Base-by-base conservation (phyloP, 2,888 invertebrate species). In the Meiosimyza decipiens region DNA sequence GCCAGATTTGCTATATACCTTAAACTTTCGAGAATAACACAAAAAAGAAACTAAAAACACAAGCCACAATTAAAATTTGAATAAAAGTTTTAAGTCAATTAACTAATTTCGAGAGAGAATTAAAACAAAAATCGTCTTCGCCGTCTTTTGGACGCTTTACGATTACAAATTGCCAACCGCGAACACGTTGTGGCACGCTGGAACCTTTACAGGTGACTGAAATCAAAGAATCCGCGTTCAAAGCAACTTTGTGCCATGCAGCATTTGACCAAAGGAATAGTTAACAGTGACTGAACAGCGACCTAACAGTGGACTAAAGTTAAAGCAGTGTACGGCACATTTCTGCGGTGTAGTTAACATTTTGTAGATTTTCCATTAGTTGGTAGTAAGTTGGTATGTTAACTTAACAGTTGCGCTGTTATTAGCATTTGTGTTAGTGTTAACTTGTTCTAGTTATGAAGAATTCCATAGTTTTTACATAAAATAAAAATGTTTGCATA, bases 161-260 rank as follows among this genome's bases (percentile, higher is more conserved):
- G 40, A 9, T 49, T 65, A 49, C 47, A 49, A 67, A 47, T 67
- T 52, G 65, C 60, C 54, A 40, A 71, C 59, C 54, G 64, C 66
- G 67, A 60, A 52, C 71, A 69, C 71, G 74, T 74, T 70, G 70
- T 64, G 68, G 66, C 70, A 72, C 70, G 60, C 65, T 66, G 71
- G 75, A 77, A 77, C 77, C 77, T 76, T 76, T 74, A 73, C 77
- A 77, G 77, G 77, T 77, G 77, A 77, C 77, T 77, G 76, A 75
- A 74, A 75, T 71, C 71, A 73, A 60, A 74, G 73, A 76, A 54
- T 28, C 49, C 64, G 64, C 28, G 63, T 47, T 57, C 49, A 28
- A 49, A 51, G 55, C 71, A 54, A 71, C 15, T 63, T 40, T 15
- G 55, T 55, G 33, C 18, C 66, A 55, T 6, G 50, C 15, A 28